Base-by-base conservation (phyloP, 1,140 invertebrate genomes). In the Pectinophora gossypiella region DNA sequence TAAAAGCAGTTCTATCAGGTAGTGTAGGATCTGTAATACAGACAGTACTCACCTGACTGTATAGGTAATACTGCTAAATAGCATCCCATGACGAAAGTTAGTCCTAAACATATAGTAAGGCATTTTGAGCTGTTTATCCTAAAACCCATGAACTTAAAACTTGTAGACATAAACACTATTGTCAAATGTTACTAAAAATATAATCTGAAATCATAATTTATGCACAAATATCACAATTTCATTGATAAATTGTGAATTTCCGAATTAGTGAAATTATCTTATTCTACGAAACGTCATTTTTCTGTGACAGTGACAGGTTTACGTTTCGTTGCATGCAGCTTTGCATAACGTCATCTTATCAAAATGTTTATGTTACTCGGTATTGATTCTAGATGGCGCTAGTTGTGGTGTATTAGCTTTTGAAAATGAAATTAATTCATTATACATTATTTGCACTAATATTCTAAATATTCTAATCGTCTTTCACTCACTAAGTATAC, bases 61-160 rank as follows among this genome's bases (percentile, higher is more conserved):
- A 86, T 80, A 13, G 83, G 81, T 46, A 86, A 54, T 15, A 76
- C 73, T 6, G 83, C 81, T 51, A 86, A 64, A 64, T 77, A 85
- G 53, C 81, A 85, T n/a, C 76, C 80, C 70, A 80, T 75, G n/a
- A 85, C 64, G 53, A 85, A 85, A 35, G 83, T 83, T 50, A 83
- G 49, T 19, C 80, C 64, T 16, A 86, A 50, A 54, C 81, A 83
- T 16, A 81, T 51, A 27, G 66, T 67, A 7, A 86, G 74, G 59
- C 79, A 84, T 85, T 72, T 83, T 56, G 79, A 78, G 23, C 63
- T 54, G 35, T 52, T 74, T 35, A 86, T 56, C 46, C 68, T 59
- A 56, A 76, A 82, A 57, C 79, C 81, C 83, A 86, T 86, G 54
- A 79, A 73, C 61, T 52, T 70, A 23, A 80, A 52, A 58, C 61